Evolutionary conservation across 1,140 invertebrate genomes (phyloP), one percentile per base, ranked within the genome.

Genomic region (Prorops nasuta): DNA sequence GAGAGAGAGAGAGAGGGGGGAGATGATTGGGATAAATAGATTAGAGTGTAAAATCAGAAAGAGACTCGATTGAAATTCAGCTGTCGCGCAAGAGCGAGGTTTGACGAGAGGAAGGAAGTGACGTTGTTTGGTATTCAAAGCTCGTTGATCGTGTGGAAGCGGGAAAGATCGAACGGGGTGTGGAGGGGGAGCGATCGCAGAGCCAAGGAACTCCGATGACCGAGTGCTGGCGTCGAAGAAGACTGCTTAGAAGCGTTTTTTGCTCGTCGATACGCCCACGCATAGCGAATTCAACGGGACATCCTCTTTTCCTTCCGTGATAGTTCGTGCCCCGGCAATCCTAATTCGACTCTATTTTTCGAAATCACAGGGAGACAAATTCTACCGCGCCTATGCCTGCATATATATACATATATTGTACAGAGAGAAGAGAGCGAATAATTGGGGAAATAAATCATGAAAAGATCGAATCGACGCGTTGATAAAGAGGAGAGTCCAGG

Each of bases 221-320:
- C 56, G 53, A 54, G 51, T 54, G 53, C 44, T n/a, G 24, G 6
- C 12, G 12, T 7, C 24, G 24, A 7, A 7, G 12, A 28, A 6
- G 24, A 28, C 24, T 28, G 24, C 24, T 28, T 28, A 12, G 24
- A 28, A 28, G 6, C 24, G 24, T 28, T 28, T 28, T 12, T 28
- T 12, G 24, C 24, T 6, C 24, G 24, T 7, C 24, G 12, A n/a
- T n/a, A 28, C 24, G 24, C 24, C 24, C 12, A 28, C 24, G 24
- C 24, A 12, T 12, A 28, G 6, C 12, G 24, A 28, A 28, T 28
- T 28, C 6, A 28, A 28, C n/a, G n/a, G n/a, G 60, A 67, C 58
- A 57, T 54, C 54, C 53, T 59, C 43, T 67, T 58, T 67, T 65
- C 58, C 63, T 67, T 67, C 63, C 60, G 58, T 58, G 60, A 58